Percentiles rank a stretch among this genome's conserved stretches.
These are phyloP conservation scores for Pentalonia nigronervosa DNA, from an alignment of 1,140 invertebrate species.

Conservation along the genomic window DNA sequence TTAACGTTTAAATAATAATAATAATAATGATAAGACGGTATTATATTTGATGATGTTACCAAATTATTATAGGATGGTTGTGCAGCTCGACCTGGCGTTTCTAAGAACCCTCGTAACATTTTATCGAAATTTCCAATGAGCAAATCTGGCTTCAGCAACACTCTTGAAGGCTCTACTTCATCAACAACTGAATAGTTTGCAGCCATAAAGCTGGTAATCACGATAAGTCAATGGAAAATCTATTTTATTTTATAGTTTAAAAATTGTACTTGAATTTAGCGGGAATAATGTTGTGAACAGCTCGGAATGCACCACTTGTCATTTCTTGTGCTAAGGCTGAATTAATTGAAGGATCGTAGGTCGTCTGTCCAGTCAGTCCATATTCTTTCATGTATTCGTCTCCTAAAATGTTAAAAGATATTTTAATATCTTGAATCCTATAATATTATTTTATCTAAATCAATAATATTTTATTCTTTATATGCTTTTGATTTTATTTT, in stretches of 20 bases:
- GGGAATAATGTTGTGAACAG: slow-evolving; percentile 39
- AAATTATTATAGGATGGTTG: slow-evolving; percentile 29
- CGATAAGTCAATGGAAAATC: background rate
- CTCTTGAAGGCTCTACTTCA: slow-evolving; percentile 13
- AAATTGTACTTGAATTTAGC: slow-evolving; percentile 30
- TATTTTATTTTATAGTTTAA: background rate
- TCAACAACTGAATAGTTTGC: slow-evolving; percentile 28
- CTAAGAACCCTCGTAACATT: slow-evolving; percentile 44
- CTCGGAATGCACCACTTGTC: slow-evolving; percentile 33
- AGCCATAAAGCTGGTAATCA: background rate
- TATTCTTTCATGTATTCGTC: slow-evolving; percentile 36
- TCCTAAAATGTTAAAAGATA: background rate
- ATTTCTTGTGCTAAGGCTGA: slow-evolving; percentile 31
- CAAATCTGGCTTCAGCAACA: background rate
- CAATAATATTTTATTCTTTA: background rate
- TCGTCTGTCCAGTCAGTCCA: background rate
- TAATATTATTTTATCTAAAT: background rate
- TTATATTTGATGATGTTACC: background rate
- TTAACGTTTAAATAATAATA: background rate
- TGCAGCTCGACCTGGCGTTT: slow-evolving; percentile 24
- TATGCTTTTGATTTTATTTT: background rate
- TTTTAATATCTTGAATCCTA: background rate
- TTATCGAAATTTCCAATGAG: slow-evolving; percentile 31
- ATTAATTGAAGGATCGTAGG: slow-evolving; percentile 27
- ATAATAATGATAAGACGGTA: background rate